Percentiles rank a stretch among this genome's conserved stretches.
phyloP scores from a whole-genome alignment of 2,888 invertebrate genomes.

The Uloborus plumipes region DNA sequence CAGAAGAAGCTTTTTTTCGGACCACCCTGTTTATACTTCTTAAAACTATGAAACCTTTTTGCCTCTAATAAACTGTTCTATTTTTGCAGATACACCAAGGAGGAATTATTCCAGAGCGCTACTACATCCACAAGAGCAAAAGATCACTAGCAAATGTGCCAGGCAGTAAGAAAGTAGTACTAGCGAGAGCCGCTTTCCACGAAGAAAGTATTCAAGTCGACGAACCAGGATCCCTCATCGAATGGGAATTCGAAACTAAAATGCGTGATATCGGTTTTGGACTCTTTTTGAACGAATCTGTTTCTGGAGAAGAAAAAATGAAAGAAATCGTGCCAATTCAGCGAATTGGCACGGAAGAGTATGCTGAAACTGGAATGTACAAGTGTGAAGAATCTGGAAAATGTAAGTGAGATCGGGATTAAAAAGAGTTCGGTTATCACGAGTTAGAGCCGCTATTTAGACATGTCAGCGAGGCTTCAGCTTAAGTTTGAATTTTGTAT shows the following conservation, averaged over 20 bases:
- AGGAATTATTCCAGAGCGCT: slow-evolving; percentile 19
- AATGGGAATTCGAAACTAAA: slow-evolving; percentile 46
- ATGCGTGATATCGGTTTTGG: slow-evolving; percentile 35
- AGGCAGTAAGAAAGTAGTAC: slow-evolving; percentile 3
- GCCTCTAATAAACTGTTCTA: neutral
- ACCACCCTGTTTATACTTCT: too few relatives aligned
- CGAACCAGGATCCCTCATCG: slow-evolving; percentile 24
- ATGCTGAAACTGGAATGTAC: slow-evolving; percentile 33
- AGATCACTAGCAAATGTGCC: neutral
- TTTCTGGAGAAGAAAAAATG: slow-evolving; percentile 7
- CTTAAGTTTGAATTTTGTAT: too few relatives aligned
- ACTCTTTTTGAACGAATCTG: slow-evolving; percentile 31
- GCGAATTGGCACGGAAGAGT: slow-evolving; percentile 14
- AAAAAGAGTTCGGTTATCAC: too few relatives aligned
- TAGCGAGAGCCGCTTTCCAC: slow-evolving; percentile 18
- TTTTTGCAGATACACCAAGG: slow-evolving; percentile 24
- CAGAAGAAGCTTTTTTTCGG: too few relatives aligned
- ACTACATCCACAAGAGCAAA: slow-evolving; percentile 29
- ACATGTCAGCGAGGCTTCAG: too few relatives aligned
- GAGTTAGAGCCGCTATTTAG: too few relatives aligned
- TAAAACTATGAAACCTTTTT: neutral
- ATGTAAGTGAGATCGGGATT: slow-evolving; percentile 35
- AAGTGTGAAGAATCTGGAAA: slow-evolving; percentile 33
- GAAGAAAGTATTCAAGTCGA: slow-evolving; percentile 16
- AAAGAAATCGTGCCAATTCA: slow-evolving; percentile 29